These are phyloP conservation scores for Synanthedon tipuliformis DNA, from an alignment of 2,888 invertebrate species.

Conservation along the genomic window DNA sequence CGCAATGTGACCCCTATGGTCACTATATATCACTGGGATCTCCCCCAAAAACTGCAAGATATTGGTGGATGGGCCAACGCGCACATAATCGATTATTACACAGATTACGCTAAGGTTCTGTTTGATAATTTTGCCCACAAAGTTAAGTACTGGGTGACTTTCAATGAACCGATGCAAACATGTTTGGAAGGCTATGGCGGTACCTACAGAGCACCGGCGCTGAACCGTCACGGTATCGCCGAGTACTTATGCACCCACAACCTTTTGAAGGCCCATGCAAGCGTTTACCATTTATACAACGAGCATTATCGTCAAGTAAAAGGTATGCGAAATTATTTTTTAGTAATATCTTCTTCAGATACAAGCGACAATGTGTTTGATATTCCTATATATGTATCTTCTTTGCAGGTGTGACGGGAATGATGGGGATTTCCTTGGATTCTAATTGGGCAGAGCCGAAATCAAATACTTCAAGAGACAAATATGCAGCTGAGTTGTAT, in stretches of 20 bases:
- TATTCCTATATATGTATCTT: neutral
- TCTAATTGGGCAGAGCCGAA: slow-evolving; percentile 73
- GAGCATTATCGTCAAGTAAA: slow-evolving; percentile 55
- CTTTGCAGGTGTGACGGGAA: slow-evolving; percentile 44
- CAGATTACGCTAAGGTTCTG: slow-evolving; percentile 73
- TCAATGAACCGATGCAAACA: slow-evolving; percentile 78
- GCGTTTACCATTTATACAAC: slow-evolving; percentile 75
- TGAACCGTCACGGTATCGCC: slow-evolving; percentile 71
- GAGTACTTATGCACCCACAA: slow-evolving; percentile 79
- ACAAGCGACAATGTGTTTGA: too few relatives aligned
- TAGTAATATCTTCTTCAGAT: too few relatives aligned
- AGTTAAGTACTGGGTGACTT: slow-evolving; percentile 80
- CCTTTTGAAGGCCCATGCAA: slow-evolving; percentile 79
- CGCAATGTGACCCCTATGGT: slow-evolving; percentile 78
- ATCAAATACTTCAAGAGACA: slow-evolving; percentile 60
- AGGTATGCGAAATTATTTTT: neutral
- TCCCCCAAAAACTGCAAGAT: slow-evolving; percentile 74
- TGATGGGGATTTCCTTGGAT: slow-evolving; percentile 73
- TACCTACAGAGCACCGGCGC: slow-evolving; percentile 70
- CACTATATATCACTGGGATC: slow-evolving; percentile 79
- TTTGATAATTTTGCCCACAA: slow-evolving; percentile 73
- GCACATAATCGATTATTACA: slow-evolving; percentile 73
- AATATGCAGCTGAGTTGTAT: slow-evolving; percentile 72
- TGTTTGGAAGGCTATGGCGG: slow-evolving; percentile 69
- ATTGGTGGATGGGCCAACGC: slow-evolving; percentile 78